Conservation (phyloP, 2,113 vertebrate species). For the Larimichthys crocea region DNA sequence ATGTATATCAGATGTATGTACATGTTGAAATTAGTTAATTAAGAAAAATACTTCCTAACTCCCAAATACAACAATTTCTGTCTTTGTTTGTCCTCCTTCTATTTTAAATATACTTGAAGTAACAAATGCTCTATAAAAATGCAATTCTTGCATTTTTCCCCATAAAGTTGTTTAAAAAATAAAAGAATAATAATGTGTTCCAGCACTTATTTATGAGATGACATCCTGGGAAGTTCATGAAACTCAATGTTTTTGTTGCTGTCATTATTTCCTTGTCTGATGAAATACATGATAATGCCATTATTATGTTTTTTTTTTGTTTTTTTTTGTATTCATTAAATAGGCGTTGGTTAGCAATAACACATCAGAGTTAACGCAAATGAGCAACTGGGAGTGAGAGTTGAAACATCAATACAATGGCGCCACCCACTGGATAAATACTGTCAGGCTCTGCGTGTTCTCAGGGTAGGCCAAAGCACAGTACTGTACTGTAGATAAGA, state of each 20-base stretch:
- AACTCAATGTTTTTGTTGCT: background rate
- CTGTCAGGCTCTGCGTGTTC: background rate
- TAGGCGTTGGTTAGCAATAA: background rate
- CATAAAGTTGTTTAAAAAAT: background rate
- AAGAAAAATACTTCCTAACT: background rate
- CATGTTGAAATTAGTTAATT: background rate
- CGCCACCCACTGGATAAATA: constrained; percentile 66
- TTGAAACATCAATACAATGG: constrained; percentile 43
- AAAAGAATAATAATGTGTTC: background rate
- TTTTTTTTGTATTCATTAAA: background rate
- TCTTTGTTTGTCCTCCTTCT: background rate
- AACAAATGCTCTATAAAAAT: background rate
- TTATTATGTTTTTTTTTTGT: background rate
- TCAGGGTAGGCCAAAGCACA: too few species aligned
- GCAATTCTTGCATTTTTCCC: background rate
- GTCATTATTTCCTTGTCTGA: background rate
- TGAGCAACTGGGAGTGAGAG: background rate
- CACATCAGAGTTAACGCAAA: background rate
- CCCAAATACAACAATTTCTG: background rate
- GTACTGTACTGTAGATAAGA: too few species aligned
- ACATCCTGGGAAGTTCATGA: background rate
- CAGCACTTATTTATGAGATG: background rate
- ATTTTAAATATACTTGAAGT: background rate
- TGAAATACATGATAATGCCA: background rate
- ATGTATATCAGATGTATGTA: background rate